phyloP scores from a whole-genome alignment of 2,888 invertebrate genomes.

The Hydrotaea cyrtoneurina region DNA sequence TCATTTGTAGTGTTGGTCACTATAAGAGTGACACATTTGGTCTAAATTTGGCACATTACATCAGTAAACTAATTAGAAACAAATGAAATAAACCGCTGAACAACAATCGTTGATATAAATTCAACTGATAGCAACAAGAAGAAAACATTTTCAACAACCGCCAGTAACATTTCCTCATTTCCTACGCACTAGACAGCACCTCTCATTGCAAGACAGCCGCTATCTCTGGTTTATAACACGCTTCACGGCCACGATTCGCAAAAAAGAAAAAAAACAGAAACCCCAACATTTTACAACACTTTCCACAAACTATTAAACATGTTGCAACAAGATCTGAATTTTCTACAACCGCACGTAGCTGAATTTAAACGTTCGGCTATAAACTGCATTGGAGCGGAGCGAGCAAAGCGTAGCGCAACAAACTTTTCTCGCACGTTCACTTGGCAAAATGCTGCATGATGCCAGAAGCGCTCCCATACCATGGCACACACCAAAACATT shows the following conservation, averaged over 20 bases:
- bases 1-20: no score
- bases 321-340: conserved; percentile 32
- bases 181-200: not conserved
- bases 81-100: no score
- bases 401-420: conserved; percentile 45
- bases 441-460: conserved; percentile 14
- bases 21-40: no score
- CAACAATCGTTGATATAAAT: no score
- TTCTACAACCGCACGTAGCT: conserved; percentile 51
- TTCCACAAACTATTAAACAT: conserved; percentile 19
- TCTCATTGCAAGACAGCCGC: not conserved
- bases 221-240: not conserved
- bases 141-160: no score
- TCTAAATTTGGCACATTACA: no score
- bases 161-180: no score
- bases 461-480: conserved; percentile 37
- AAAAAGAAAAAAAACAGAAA: not conserved
- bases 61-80: no score
- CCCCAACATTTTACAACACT: conserved; percentile 36
- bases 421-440: conserved; percentile 58
- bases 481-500: not conserved
- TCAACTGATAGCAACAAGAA: no score
- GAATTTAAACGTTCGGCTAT: conserved; percentile 58
- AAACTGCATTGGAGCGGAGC: conserved; percentile 36
- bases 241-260: not conserved